Percentiles rank a stretch among this genome's conserved stretches.
Evolutionary conservation across 2,797 vertebrate species (phyloP).

Genomic region (Poeciliopsis paucimaculata): DNA sequence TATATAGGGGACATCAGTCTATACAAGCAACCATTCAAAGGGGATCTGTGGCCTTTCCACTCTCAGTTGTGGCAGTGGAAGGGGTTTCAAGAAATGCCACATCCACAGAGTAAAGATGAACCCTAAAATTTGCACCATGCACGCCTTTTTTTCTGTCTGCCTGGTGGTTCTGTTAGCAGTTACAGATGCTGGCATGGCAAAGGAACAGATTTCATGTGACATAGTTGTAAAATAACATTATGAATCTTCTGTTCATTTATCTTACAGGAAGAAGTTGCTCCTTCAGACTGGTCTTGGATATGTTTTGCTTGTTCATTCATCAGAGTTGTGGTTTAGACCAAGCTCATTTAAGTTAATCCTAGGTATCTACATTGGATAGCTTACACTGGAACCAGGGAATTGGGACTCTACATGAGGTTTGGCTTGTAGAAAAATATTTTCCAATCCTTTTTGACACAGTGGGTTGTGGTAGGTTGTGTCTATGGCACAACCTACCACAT

Average conservation of each 20-base stretch:
- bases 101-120: slow-evolving; percentile 39
- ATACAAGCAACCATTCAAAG: slow-evolving; percentile 51
- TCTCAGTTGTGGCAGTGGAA: slow-evolving; percentile 64
- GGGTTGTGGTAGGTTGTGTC: slow-evolving; percentile 24
- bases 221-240: slow-evolving; percentile 19
- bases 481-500: slow-evolving; percentile 44
- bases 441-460: slow-evolving; percentile 31
- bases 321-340: slow-evolving; percentile 23
- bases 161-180: slow-evolving; percentile 56
- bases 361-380: slow-evolving; percentile 20
- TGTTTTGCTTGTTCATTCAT: slow-evolving; percentile 48
- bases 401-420: slow-evolving; percentile 41
- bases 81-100: slow-evolving; percentile 46
- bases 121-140: slow-evolving; percentile 65
- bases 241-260: slow-evolving; percentile 29
- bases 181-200: slow-evolving; percentile 54
- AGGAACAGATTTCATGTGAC: slow-evolving; percentile 30
- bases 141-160: slow-evolving; percentile 56
- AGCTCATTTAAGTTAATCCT: slow-evolving; percentile 17
- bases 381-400: slow-evolving; percentile 25
- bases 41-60: slow-evolving; percentile 32
- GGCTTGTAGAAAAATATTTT: slow-evolving; percentile 50
- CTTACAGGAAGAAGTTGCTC: slow-evolving; percentile 11
- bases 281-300: slow-evolving; percentile 1
- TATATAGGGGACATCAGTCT: slow-evolving; percentile 54